Conservation (phyloP, 1,140 invertebrate genomes). For the Drosophila ficusphila region DNA sequence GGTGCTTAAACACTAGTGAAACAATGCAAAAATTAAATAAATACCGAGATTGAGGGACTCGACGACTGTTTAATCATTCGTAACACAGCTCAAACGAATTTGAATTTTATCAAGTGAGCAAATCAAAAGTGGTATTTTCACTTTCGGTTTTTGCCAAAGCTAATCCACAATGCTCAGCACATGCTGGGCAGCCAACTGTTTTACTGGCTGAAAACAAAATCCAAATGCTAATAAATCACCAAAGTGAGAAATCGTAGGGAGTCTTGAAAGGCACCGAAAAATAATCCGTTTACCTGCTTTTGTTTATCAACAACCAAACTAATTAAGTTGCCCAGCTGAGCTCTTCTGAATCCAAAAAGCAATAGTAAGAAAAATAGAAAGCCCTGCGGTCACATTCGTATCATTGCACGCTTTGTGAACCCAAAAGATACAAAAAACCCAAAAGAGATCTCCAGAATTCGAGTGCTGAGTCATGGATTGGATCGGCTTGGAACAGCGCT, state of each 20-base stretch:
- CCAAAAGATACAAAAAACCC: slow-evolving; percentile 29
- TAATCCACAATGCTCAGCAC: slow-evolving; percentile 62
- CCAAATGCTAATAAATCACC: slow-evolving; percentile 47
- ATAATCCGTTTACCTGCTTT: slow-evolving; percentile 70
- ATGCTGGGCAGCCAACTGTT: slow-evolving; percentile 36
- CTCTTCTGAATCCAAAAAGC: slow-evolving; percentile 3
- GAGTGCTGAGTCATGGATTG: slow-evolving; percentile 71
- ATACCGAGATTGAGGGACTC: not conserved
- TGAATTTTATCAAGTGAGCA: slow-evolving; percentile 23
- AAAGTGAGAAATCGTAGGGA: slow-evolving; percentile 59
- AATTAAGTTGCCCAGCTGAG: slow-evolving; percentile 63
- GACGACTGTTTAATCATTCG: slow-evolving; percentile 46
- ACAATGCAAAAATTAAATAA: not conserved
- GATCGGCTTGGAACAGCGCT: slow-evolving; percentile 36
- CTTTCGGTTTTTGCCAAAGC: slow-evolving; percentile 48
- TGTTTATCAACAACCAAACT: slow-evolving; percentile 58
- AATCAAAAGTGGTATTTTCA: slow-evolving; percentile 56
- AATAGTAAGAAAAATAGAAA: slow-evolving; percentile 69
- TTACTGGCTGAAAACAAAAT: slow-evolving; percentile 23
- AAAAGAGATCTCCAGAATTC: slow-evolving; percentile 50
- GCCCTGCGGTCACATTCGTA: slow-evolving; percentile 42
- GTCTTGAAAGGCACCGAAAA: slow-evolving; percentile 24
- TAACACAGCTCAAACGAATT: slow-evolving; percentile 44
- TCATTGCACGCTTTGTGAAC: slow-evolving; percentile 16
- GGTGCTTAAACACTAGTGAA: not conserved